A percentile compares a stretch with the other conserved stretches of the same genome.
phyloP scores from a whole-genome alignment of 2,888 invertebrate species.

The Incurvaria masculella region DNA sequence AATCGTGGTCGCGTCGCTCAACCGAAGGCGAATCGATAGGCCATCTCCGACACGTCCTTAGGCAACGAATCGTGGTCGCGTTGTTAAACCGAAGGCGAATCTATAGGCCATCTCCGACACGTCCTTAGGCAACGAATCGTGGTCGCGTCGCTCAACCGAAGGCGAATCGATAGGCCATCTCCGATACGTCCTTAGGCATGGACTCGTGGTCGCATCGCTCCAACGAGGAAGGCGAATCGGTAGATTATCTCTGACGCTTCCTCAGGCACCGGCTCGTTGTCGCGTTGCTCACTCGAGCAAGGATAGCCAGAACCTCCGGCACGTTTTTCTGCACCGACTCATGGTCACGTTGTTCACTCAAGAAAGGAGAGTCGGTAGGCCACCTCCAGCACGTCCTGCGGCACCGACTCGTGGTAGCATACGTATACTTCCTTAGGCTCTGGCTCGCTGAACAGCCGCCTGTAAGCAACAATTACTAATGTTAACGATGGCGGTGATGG shows the following conservation, averaged over 20 bases:
- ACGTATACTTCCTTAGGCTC: conserved; percentile 79
- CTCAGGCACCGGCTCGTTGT: conserved; percentile 80
- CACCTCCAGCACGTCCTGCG: conserved; percentile 86
- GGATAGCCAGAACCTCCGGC: too few relatives aligned
- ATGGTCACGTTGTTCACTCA: conserved; percentile 23
- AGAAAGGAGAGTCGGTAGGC: conserved; percentile 71
- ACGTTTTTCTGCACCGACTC: background rate
- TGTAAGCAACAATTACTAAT: conserved; percentile 43
- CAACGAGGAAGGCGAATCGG: conserved; percentile 59
- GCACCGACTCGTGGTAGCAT: conserved; percentile 81
- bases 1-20: conserved; percentile 15
- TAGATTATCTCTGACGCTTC: conserved; percentile 88
- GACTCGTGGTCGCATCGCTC: background rate
- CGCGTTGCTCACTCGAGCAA: too few relatives aligned
- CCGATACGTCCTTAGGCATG: too few relatives aligned
- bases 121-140: conserved; percentile 84
- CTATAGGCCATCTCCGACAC: conserved; percentile 85
- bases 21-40: conserved; percentile 67
- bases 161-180: too few relatives aligned
- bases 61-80: conserved; percentile 83
- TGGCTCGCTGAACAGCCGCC: conserved; percentile 73
- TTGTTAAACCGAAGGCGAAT: too few relatives aligned
- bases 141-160: too few relatives aligned
- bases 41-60: conserved; percentile 86
- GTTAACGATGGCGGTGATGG: too few relatives aligned